These are phyloP conservation scores for Choloepus didactylus DNA, from an alignment of 2,797 vertebrate species.

Conservation along the genomic window DNA sequence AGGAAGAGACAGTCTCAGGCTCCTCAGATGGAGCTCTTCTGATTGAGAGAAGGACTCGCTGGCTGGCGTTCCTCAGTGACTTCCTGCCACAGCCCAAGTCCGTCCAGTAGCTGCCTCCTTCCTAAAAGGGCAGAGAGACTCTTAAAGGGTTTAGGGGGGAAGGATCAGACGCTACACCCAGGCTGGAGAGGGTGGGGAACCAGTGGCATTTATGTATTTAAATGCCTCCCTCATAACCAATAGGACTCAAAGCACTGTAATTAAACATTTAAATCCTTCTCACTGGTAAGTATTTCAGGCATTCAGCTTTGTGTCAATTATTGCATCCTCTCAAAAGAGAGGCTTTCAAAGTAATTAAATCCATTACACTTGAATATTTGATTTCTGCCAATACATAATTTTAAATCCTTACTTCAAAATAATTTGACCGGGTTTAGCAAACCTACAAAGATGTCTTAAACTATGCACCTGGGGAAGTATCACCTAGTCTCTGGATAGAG, in stretches of 20 bases:
- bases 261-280: slow-evolving; percentile 77
- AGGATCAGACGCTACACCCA: background rate
- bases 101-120: background rate
- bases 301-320: slow-evolving; percentile 71
- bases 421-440: slow-evolving; percentile 53
- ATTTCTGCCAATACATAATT: slow-evolving; percentile 69
- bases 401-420: slow-evolving; percentile 71
- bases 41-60: background rate
- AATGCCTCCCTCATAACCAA: slow-evolving; percentile 55
- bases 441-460: background rate
- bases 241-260: slow-evolving; percentile 73
- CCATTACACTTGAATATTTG: slow-evolving; percentile 79
- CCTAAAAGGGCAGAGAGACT: background rate
- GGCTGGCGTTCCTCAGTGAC: background rate
- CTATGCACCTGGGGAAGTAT: background rate
- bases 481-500: background rate
- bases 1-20: background rate
- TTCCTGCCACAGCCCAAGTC: background rate
- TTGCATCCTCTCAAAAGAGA: slow-evolving; percentile 80
- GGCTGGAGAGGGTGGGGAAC: background rate
- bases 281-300: slow-evolving; percentile 72
- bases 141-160: background rate
- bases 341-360: slow-evolving; percentile 83
- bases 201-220: slow-evolving; percentile 45
- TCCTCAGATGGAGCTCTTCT: background rate